Percentiles rank a stretch among this genome's conserved stretches.
Evolutionary conservation across 2,888 invertebrate genomes (phyloP).

Genomic region (Pinctada fucata): DNA sequence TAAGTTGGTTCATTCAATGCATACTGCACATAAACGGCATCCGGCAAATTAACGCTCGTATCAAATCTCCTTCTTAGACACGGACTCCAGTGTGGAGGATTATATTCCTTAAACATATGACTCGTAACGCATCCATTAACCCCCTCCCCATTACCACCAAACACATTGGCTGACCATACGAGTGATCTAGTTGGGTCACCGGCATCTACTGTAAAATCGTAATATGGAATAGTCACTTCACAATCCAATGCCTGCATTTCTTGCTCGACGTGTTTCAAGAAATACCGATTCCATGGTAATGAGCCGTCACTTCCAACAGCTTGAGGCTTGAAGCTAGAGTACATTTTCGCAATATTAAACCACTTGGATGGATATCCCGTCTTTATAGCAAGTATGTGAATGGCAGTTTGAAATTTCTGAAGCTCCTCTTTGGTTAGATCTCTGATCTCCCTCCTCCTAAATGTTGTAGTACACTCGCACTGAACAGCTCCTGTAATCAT

Average conservation of each 20-base stretch:
- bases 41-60: constrained; percentile 64
- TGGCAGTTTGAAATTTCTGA: constrained; percentile 66
- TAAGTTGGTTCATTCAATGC: constrained; percentile 65
- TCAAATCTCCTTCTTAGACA: constrained; percentile 72
- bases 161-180: constrained; percentile 72
- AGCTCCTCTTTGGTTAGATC: constrained; percentile 69
- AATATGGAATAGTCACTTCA: constrained; percentile 73
- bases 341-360: constrained; percentile 67
- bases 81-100: constrained; percentile 67
- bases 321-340: constrained; percentile 67
- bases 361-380: constrained; percentile 67
- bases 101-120: constrained; percentile 72
- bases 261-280: constrained; percentile 68
- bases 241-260: constrained; percentile 69
- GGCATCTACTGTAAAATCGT: constrained; percentile 75
- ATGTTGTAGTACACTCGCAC: constrained; percentile 57
- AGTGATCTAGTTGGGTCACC: constrained; percentile 65
- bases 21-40: constrained; percentile 69
- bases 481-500: constrained; percentile 57
- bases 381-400: constrained; percentile 56
- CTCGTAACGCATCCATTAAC: constrained; percentile 66
- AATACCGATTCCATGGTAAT: constrained; percentile 74
- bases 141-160: constrained; percentile 72
- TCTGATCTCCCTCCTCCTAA: constrained; percentile 69
- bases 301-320: constrained; percentile 67